Base-by-base conservation (phyloP, 2,113 vertebrate species). In the Alethe castanea region DNA sequence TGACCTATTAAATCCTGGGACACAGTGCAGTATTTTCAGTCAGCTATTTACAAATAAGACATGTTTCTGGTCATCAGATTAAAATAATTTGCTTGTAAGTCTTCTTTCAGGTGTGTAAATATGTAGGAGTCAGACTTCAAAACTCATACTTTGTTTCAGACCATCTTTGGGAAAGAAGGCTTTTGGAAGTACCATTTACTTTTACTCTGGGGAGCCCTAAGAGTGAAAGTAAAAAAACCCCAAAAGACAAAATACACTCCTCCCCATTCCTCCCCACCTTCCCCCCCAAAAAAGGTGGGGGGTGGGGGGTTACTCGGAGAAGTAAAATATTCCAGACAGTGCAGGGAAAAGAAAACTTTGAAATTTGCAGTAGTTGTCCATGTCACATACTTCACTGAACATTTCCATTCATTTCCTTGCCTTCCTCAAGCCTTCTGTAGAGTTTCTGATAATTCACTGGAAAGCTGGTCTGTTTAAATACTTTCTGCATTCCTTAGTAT, bases 391-490 rank as follows among this genome's bases (percentile, higher is more conserved):
- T 92, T 93, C 29, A 18, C 26, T 65, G 79, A 79, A 50, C 1
- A 5, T 64, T 87, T 80, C 54, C 26, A 5, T 85, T 97, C 77
- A 52, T 92, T 53, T 90, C 47, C n/a, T 66, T 94, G 62, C 60
- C 60, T 77, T 86, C n/a, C 48, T 89, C 28, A 40, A 4, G 12
- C 45, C 62, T 81, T 86, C 62, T 54, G 17, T 66, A 57, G 33
- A 44, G 31, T 81, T 81, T 64, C 59, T 94, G 91, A 72, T 95
- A 92, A 70, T 70, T 83, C 50, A 70, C 18, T 79, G 47, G 71
- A 90, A 93, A 93, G 56, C 59, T 77, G 59, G 28, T 76, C 89
- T 95, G 81, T 64, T 81, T 66, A 94, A 95, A 90, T 96, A 90
- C 22, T 93, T 93, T 71, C 64, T 92, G 64, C 80, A 81, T 95